phyloP scores from a whole-genome alignment of 2,113 vertebrate species.

The Merops nubicus region DNA sequence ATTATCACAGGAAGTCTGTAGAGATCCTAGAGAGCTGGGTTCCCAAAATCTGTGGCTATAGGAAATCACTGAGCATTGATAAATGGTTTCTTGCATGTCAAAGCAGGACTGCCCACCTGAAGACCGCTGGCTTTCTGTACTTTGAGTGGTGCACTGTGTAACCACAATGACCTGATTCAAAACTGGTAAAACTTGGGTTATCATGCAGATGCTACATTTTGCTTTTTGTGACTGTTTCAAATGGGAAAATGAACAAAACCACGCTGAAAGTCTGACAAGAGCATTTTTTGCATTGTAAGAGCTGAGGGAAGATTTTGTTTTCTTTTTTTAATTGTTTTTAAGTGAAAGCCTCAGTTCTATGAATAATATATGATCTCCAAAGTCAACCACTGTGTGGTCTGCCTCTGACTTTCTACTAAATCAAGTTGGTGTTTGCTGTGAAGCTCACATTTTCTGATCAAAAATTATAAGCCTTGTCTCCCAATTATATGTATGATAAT shows the following conservation, averaged over 20 bases:
- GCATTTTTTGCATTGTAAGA: neutral
- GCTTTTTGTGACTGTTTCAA: neutral
- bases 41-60: neutral
- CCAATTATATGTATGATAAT: neutral
- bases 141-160: neutral
- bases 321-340: neutral
- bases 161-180: neutral
- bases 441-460: neutral
- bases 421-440: neutral
- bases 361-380: neutral
- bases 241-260: neutral
- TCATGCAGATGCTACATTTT: neutral
- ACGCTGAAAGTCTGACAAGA: accelerated
- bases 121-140: accelerated
- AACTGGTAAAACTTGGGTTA: neutral
- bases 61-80: neutral
- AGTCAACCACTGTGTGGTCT: neutral
- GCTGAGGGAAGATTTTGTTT: neutral
- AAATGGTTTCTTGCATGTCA: neutral
- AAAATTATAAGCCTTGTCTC: neutral
- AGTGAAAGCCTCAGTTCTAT: neutral
- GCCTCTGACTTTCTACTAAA: neutral
- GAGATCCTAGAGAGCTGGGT: neutral
- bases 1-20: neutral
- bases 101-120: neutral